Percentiles rank a stretch among this genome's conserved stretches.
Conservation (phyloP, 2,113 vertebrate genomes). For the Xenopus laevis region DNA sequence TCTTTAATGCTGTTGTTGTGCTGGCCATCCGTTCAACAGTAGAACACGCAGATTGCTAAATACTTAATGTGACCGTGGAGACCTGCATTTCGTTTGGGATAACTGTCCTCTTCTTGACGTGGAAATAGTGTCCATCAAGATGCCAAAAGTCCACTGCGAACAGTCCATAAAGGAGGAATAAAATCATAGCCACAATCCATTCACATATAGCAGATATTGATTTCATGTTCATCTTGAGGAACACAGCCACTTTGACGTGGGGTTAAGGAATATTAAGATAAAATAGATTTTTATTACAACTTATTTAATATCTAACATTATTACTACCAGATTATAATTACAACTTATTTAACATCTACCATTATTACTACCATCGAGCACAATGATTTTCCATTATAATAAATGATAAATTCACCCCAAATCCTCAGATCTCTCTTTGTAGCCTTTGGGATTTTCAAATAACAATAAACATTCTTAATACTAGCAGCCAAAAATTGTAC, state of each 20-base stretch:
- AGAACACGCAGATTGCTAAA: background rate
- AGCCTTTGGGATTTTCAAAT: too few relatives aligned
- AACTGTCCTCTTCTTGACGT: slow-evolving; percentile 25
- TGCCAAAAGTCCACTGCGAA: slow-evolving; percentile 68
- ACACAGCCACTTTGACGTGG: slow-evolving; percentile 52
- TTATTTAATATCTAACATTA: too few relatives aligned
- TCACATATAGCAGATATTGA: slow-evolving; percentile 63
- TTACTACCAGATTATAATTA: too few relatives aligned
- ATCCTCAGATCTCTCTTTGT: too few relatives aligned
- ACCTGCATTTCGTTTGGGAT: slow-evolving; percentile 26
- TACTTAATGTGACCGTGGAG: slow-evolving; percentile 5
- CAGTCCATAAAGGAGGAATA: slow-evolving; percentile 68
- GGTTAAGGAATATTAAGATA: slow-evolving; percentile 58
- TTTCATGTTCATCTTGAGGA: slow-evolving; percentile 19
- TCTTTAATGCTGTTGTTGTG: too few relatives aligned
- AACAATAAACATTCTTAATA: too few relatives aligned
- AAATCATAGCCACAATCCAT: slow-evolving; percentile 65
- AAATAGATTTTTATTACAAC: background rate
- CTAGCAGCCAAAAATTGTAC: too few relatives aligned
- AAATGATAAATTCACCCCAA: too few relatives aligned
- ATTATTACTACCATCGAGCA: too few relatives aligned
- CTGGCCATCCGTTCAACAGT: too few relatives aligned
- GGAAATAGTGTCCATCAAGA: slow-evolving; percentile 52
- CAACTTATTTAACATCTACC: too few relatives aligned
- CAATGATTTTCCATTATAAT: too few relatives aligned